These are phyloP conservation scores for Apis dorsata DNA, from an alignment of 1,140 invertebrate genomes.

Conservation along the genomic window DNA sequence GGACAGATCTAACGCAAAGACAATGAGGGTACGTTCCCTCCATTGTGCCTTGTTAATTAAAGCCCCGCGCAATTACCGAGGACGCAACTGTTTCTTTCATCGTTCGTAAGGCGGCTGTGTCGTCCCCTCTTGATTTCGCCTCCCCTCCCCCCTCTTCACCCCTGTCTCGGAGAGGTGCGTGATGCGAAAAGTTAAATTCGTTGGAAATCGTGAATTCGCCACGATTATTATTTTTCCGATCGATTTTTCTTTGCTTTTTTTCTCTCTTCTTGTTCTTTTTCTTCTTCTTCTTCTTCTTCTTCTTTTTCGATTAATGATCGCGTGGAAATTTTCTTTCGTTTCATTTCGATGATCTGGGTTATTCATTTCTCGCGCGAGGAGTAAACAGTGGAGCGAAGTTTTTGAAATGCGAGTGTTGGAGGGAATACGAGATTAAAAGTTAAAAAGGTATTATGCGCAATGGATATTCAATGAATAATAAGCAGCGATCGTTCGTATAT, in stretches of 20 bases:
- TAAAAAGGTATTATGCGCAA: too few species aligned
- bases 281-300: background rate
- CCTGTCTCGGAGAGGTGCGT: background rate
- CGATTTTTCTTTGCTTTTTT: background rate
- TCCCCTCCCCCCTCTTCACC: background rate
- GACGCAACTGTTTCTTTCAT: slow-evolving; percentile 64
- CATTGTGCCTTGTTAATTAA: slow-evolving; percentile 69
- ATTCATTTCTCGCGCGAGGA: too few species aligned
- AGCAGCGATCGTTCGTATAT: too few species aligned
- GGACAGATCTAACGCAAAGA: slow-evolving; percentile 61
- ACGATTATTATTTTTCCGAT: background rate
- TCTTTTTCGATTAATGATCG: background rate
- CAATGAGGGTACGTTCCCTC: slow-evolving; percentile 63
- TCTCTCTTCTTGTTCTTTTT: too few species aligned
- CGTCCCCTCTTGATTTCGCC: background rate
- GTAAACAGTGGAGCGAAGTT: too few species aligned
- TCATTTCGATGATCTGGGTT: too few species aligned
- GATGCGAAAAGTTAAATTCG: too few species aligned
- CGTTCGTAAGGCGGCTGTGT: slow-evolving; percentile 51
- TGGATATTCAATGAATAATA: too few species aligned
- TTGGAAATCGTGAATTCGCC: too few species aligned
- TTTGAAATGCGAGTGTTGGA: too few species aligned
- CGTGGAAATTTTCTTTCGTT: background rate
- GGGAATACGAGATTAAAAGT: too few species aligned
- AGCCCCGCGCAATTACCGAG: slow-evolving; percentile 61